Evolutionary conservation across 2,797 vertebrate genomes (phyloP), one percentile per base, ranked within the genome.

Genomic region (Dermochelys coriacea): DNA sequence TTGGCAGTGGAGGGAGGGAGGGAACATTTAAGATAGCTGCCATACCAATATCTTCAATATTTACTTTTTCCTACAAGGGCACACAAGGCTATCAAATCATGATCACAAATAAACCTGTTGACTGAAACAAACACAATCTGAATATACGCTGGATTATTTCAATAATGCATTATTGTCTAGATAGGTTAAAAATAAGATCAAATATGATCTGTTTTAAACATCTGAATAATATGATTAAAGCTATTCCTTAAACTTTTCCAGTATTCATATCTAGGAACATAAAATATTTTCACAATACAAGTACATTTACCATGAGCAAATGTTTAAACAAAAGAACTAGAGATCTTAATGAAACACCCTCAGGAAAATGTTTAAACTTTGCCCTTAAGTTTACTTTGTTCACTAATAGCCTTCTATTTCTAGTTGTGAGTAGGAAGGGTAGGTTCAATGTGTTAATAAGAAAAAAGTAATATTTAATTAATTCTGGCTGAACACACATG

Each of bases 401-500:
- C 98, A 98, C 98, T 98, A 98, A 98, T 98, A 98, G 97, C 97
- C 98, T 98, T 96, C 97, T 98, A 98, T 98, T 98, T 98, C 94
- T 93, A 98, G 97, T 94, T 97, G 97, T 96, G 95, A 97, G 97
- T 98, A 95, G 98, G 97, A 98, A 98, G 98, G 96, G 96, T 98
- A 98, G 97, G 97, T 98, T 97, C 97, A 98, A 98, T 97, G 98
- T 98, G 98, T 98, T 98, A 98, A 98, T 98, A 98, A 98, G 98
- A 98, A 98, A 98, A 98, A 98, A 98, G 98, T 98, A 98, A 98
- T 98, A 98, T 98, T 98, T 98, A 98, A 98, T 98, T 98, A 98
- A 98, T 98, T 98, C 98, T 98, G 98, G 98, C 98, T 98, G 98
- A 98, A 98, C 98, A 98, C 98, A 98, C 98, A 98, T 98, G 98